Evolutionary conservation across 2,797 vertebrate genomes (phyloP).

Genomic region (Myripristis jacobus): DNA sequence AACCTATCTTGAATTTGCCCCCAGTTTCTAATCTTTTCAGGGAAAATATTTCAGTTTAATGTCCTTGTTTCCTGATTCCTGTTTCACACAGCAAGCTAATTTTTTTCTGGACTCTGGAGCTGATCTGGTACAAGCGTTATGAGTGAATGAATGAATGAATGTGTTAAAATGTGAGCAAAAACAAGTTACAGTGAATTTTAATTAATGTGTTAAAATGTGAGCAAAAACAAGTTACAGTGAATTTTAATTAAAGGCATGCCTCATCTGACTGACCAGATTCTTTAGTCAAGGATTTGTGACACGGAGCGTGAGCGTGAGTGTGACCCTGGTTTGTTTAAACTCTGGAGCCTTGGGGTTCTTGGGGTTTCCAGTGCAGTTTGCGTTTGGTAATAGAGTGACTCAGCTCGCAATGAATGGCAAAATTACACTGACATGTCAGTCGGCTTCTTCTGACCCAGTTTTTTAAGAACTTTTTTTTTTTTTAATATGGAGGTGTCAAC

Average conservation of each 20-base stretch:
- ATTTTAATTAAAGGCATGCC: not conserved
- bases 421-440: too few relatives aligned
- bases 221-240: not conserved
- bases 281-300: not conserved
- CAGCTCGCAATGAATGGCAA: too few relatives aligned
- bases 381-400: not conserved
- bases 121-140: not conserved
- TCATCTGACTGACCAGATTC: not conserved
- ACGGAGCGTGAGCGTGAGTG: too few relatives aligned
- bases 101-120: not conserved
- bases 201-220: too few relatives aligned
- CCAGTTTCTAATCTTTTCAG: constrained; percentile 44
- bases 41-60: constrained; percentile 40
- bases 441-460: too few relatives aligned
- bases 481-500: too few relatives aligned
- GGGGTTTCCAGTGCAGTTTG: not conserved
- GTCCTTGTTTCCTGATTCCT: constrained; percentile 2
- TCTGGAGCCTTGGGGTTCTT: not conserved
- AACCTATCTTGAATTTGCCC: constrained; percentile 55
- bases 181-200: not conserved
- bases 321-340: too few relatives aligned
- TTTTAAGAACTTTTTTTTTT: not conserved
- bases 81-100: not conserved
- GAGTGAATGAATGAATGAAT: not conserved
- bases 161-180: not conserved